Evolutionary conservation across 2,888 invertebrate genomes (phyloP).

Genomic region (Tetranychus truncatus): DNA sequence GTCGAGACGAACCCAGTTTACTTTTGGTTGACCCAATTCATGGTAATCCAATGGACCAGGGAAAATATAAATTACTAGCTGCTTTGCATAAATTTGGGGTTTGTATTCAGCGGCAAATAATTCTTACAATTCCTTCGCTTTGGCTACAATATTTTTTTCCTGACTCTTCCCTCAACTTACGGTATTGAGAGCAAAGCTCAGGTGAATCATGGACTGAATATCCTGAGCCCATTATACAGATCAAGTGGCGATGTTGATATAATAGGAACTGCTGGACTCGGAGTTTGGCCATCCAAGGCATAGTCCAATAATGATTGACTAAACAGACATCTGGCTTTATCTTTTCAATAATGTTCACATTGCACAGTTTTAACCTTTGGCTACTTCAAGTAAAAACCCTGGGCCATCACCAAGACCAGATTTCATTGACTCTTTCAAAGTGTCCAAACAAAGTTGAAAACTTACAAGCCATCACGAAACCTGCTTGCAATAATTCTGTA

Average conservation of each 20-base stretch:
- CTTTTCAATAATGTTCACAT: neutral
- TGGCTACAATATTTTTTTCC: neutral
- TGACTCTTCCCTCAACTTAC: neutral
- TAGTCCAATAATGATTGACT: neutral
- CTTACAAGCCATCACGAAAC: neutral
- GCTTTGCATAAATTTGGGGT: neutral
- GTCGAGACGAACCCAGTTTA: neutral
- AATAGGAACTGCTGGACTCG: neutral
- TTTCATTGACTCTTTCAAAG: neutral
- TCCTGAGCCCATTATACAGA: neutral
- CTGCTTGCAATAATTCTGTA: too few relatives aligned
- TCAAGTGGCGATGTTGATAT: neutral
- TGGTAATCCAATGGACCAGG: conserved; percentile 9
- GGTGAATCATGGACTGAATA: conserved; percentile 6
- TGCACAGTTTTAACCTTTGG: neutral
- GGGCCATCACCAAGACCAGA: neutral
- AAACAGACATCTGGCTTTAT: conserved; percentile 11
- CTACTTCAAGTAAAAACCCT: too few relatives aligned
- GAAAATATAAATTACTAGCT: neutral
- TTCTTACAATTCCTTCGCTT: neutral
- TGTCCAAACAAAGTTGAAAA: neutral
- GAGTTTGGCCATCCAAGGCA: conserved; percentile 2
- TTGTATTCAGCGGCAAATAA: neutral
- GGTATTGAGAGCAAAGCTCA: neutral
- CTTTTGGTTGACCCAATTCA: neutral